Conservation (phyloP, 1,140 invertebrate species). For the Hesperophylax magnus region DNA sequence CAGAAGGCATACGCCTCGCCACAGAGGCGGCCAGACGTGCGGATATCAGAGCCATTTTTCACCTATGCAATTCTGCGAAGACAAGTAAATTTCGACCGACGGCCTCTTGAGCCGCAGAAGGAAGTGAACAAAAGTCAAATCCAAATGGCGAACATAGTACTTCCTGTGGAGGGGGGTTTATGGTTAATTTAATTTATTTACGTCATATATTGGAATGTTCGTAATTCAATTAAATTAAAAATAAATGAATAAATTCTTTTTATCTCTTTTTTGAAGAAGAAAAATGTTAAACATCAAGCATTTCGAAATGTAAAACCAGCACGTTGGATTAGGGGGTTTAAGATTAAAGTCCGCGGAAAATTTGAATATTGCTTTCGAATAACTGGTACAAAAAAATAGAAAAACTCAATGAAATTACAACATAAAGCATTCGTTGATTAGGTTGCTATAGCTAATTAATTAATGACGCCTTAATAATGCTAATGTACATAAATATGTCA, state of each 20-base stretch:
- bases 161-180: conserved; percentile 1
- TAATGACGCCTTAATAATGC: too few relatives aligned
- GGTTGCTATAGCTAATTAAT: too few relatives aligned
- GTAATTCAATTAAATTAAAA: not conserved
- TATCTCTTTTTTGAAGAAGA: not conserved
- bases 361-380: not conserved
- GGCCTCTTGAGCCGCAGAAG: conserved; percentile 43
- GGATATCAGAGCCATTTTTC: conserved; percentile 51
- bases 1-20: conserved; percentile 43
- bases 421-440: too few relatives aligned
- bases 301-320: not conserved
- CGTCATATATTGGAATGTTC: not conserved
- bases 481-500: too few relatives aligned
- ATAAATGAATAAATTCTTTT: not conserved
- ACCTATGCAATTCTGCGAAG: conserved; percentile 44
- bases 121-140: conserved; percentile 33
- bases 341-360: conserved; percentile 26
- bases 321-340: not conserved
- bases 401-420: too few relatives aligned
- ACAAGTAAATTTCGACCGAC: conserved; percentile 46
- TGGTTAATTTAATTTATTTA: not conserved
- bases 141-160: conserved; percentile 27
- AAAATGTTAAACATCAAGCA: not conserved
- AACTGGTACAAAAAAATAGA: too few relatives aligned
- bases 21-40: conserved; percentile 48